A percentile compares a stretch with the other conserved stretches of the same genome.
Evolutionary conservation across 2,888 invertebrate genomes (phyloP).

Genomic region (Pheosia gnoma): DNA sequence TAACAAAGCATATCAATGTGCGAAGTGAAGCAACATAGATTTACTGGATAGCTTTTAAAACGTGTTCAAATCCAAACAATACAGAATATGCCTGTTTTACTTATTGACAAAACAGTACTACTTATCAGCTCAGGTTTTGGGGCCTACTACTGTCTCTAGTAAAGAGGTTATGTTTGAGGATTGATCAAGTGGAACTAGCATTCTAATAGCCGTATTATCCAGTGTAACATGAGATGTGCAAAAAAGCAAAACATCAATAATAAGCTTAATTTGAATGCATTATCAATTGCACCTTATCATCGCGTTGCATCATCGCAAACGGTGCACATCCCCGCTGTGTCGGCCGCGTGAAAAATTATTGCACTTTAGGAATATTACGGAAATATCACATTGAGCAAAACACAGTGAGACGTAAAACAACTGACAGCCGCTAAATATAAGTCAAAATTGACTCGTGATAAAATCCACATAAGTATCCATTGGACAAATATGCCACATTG

Average conservation of each 20-base stretch:
- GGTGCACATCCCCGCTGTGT: conserved; percentile 67
- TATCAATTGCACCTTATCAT: conserved; percentile 76
- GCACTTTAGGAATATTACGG: conserved; percentile 38
- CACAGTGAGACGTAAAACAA: conserved; percentile 78
- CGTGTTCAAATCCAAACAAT: too few relatives aligned
- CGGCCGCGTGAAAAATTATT: conserved; percentile 67
- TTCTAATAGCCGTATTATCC: conserved; percentile 17
- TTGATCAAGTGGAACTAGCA: conserved; percentile 27
- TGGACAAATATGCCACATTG: conserved; percentile 7
- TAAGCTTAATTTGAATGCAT: conserved; percentile 41
- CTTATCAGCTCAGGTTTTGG: not conserved
- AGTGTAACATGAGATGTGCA: conserved; percentile 29
- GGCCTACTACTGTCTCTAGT: not conserved
- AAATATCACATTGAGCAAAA: conserved; percentile 47
- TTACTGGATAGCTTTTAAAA: too few relatives aligned
- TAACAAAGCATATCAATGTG: conserved; percentile 54
- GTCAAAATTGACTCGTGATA: conserved; percentile 54
- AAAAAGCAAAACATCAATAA: conserved; percentile 48
- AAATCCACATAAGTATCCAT: conserved; percentile 33
- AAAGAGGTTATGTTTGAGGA: conserved; percentile 54
- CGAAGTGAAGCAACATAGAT: conserved; percentile 33
- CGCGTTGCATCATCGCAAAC: conserved; percentile 80
- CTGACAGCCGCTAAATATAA: conserved; percentile 79
- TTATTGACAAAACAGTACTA: conserved; percentile 1
- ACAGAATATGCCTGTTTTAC: too few relatives aligned